Evolutionary conservation across 2,888 invertebrate species (phyloP).

Genomic region (Zaprionus obscuricornis): DNA sequence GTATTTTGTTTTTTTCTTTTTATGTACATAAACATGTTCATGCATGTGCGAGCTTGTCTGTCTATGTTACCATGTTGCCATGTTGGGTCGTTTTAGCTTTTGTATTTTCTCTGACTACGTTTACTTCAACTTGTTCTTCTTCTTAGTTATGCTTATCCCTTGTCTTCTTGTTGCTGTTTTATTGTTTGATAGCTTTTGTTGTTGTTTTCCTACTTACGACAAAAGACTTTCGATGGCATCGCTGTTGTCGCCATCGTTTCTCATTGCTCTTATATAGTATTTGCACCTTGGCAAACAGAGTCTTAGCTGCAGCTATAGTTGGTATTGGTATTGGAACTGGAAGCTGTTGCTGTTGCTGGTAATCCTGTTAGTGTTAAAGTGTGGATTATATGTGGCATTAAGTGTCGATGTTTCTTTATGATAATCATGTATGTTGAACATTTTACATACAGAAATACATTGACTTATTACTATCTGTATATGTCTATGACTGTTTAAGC

Average conservation of each 20-base stretch:
- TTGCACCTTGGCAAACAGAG: conserved; percentile 22
- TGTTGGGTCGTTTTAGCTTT: conserved; percentile 4
- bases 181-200: conserved; percentile 36
- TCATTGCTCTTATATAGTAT: too few relatives aligned
- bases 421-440: conserved; percentile 35
- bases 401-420: conserved; percentile 34
- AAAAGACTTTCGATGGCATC: conserved; percentile 7
- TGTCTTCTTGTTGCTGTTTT: conserved; percentile 40
- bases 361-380: conserved; percentile 49
- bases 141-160: conserved; percentile 9
- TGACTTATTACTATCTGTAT: background rate
- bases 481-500: background rate
- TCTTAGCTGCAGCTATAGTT: too few relatives aligned
- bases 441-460: conserved; percentile 10
- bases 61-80: too few relatives aligned
- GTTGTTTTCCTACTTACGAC: conserved; percentile 1
- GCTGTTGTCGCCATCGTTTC: conserved; percentile 6
- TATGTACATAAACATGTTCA: too few relatives aligned
- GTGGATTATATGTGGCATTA: conserved; percentile 39
- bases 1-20: too few relatives aligned
- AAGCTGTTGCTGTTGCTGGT: conserved; percentile 30
- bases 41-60: too few relatives aligned
- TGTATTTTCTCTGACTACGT: conserved; percentile 37
- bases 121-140: conserved; percentile 27
- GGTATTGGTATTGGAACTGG: too few relatives aligned